Evolutionary conservation across 2,113 vertebrate species (phyloP).

Genomic region (Ictidomys tridecemlineatus): DNA sequence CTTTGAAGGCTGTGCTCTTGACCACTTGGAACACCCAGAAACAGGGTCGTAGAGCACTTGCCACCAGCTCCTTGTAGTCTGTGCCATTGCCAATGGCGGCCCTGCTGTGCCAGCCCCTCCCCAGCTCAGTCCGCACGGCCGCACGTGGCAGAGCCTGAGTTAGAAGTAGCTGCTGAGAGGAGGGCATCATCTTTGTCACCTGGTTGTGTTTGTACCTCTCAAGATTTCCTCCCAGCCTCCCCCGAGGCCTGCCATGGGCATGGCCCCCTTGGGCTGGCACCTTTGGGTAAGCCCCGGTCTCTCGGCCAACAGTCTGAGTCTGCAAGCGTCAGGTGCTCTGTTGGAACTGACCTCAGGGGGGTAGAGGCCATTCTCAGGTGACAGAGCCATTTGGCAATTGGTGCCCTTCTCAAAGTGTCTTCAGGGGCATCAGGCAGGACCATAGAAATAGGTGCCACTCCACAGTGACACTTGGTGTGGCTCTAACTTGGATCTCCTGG

Average conservation of each 20-base stretch:
- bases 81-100: no score
- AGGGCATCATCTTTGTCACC: not conserved
- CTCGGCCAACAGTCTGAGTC: not conserved
- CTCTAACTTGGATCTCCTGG: not conserved
- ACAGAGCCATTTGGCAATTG: not conserved
- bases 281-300: not conserved
- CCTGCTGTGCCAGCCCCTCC: not conserved
- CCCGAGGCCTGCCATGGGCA: not conserved
- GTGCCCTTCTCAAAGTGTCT: not conserved
- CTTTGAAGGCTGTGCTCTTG: not conserved
- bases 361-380: not conserved
- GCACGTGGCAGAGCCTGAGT: not conserved
- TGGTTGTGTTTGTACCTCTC: not conserved
- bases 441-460: not conserved
- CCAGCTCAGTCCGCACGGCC: not conserved
- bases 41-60: no score
- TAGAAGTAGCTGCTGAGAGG: not conserved
- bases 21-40: not conserved
- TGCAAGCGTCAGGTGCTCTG: fast-evolving
- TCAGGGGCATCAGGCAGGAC: not conserved
- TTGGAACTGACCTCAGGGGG: no score
- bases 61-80: no score
- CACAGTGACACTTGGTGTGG: not conserved
- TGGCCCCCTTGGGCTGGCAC: not conserved
- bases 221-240: not conserved